Evolutionary conservation across 2,888 invertebrate species (phyloP), one percentile per base, ranked within the genome.

Genomic region (Slavum lentiscoides): DNA sequence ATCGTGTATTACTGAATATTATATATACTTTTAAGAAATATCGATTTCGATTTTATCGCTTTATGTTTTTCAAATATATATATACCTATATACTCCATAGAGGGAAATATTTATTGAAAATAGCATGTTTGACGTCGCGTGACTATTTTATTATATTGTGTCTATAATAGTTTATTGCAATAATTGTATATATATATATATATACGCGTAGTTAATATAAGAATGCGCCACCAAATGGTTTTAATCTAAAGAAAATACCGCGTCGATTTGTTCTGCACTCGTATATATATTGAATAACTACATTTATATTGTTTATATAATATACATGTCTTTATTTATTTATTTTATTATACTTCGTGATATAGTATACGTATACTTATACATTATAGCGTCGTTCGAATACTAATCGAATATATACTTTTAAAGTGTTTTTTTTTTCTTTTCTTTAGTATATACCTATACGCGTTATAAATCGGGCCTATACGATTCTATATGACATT

Each of bases 1-100:
- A 11, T 49, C 1, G 9, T 11, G 49, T 15, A 11, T 49, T 49
- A 13, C 11, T 13, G 49, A 49, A 49, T 3, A 15, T 9, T 1
- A 15, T 6, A 7, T 43, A 30, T 53, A 53, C 19, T 19, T 55
- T 4, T 19, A 9, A 74, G 15, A 66, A 66, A 74, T 74, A 74
- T 74, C 37, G 74, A 74, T 74, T 74, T 55, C n/a, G 17, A 64
- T 64, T 74, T 74, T 74, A 74, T 74, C 55, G 74, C 15, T 66
- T 74, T 74, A 74, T 74, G n/a, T 74, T 30, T 39, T 55, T 4
- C 5, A 74, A 74, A 74, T 30, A 30, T 30, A 30, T 30, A 30
- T 30, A n/a, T n/a, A n/a, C n/a, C n/a, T n/a, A 74, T 64, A 37
- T 37, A 64, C 21, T 30, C 15, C 37, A 21, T 17, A 21, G 17